phyloP scores from a whole-genome alignment of 92 coral and sea anemone genomes.

The Porites evermanni region DNA sequence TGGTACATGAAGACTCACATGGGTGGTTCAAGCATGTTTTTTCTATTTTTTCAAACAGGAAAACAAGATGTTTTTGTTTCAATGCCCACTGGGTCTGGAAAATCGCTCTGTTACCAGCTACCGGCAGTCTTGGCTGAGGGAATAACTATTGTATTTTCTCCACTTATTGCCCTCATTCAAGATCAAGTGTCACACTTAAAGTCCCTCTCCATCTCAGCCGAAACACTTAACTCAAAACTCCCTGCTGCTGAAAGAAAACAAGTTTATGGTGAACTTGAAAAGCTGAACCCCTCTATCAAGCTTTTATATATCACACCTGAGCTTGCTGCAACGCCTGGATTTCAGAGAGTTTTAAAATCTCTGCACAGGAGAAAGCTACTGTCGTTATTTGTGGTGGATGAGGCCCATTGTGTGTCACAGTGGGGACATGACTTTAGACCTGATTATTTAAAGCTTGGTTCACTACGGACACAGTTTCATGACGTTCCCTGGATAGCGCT shows the following conservation, averaged over 20 bases:
- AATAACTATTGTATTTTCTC: slow-evolving; percentile 89
- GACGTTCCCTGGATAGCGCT: slow-evolving; percentile 83
- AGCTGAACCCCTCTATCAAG: slow-evolving; percentile 72
- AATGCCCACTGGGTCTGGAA: slow-evolving; percentile 99
- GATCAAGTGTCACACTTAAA: slow-evolving; percentile 86
- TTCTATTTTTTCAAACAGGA: slow-evolving; percentile 51
- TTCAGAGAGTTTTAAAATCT: slow-evolving; percentile 71
- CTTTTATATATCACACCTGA: slow-evolving; percentile 97
- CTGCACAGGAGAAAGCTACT: slow-evolving; percentile 74
- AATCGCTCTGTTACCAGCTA: slow-evolving; percentile 91
- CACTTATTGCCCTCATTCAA: slow-evolving; percentile 92
- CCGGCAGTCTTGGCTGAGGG: slow-evolving; percentile 86
- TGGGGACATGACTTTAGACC: slow-evolving; percentile 99
- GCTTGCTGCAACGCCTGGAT: slow-evolving; percentile 90
- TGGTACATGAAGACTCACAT: no score
- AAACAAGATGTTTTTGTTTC: slow-evolving; percentile 91
- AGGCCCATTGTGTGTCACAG: slow-evolving; percentile 97
- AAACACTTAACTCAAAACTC: slow-evolving; percentile 87
- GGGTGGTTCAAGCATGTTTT: no score
- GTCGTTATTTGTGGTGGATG: slow-evolving; percentile 90
- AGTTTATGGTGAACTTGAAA: slow-evolving; percentile 75
- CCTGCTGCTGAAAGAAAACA: slow-evolving; percentile 73
- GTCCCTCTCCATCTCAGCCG: slow-evolving; percentile 74
- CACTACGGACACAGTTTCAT: slow-evolving; percentile 62
- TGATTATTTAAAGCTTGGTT: slow-evolving; percentile 87